phyloP scores from a whole-genome alignment of 2,797 vertebrate genomes.

The Rhinoraja longicauda region DNA sequence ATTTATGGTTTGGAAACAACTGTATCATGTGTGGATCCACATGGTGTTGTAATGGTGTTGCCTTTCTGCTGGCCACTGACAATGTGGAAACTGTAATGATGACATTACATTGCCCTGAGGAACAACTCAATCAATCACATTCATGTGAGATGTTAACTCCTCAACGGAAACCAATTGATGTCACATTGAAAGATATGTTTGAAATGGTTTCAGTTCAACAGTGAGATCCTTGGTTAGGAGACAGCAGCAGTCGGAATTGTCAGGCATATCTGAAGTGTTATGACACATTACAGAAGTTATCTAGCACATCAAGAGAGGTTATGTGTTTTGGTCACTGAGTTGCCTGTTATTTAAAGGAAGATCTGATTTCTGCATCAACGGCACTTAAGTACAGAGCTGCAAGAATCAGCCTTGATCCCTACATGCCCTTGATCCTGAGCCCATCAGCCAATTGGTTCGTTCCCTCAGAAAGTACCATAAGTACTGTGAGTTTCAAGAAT shows the following conservation, averaged over 20 bases:
- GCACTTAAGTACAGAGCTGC: neutral
- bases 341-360: neutral
- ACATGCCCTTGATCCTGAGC: neutral
- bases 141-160: neutral
- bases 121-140: slow-evolving; percentile 17
- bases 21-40: neutral
- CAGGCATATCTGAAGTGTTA: slow-evolving; percentile 12
- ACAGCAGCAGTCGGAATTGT: neutral
- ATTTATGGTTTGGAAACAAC: neutral
- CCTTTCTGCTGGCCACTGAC: neutral
- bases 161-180: slow-evolving; percentile 27
- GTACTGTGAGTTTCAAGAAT: too few species aligned
- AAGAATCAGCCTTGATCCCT: neutral
- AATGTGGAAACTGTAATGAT: slow-evolving; percentile 5
- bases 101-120: neutral
- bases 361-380: neutral
- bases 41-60: neutral
- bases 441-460: neutral
- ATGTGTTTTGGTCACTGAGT: neutral
- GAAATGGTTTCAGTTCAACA: neutral
- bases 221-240: slow-evolving; percentile 1
- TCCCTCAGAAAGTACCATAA: neutral
- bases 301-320: neutral
- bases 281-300: neutral
- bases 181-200: neutral